These are phyloP conservation scores for Eupithecia vulgata DNA, from an alignment of 2,888 invertebrate genomes.

Conservation along the genomic window DNA sequence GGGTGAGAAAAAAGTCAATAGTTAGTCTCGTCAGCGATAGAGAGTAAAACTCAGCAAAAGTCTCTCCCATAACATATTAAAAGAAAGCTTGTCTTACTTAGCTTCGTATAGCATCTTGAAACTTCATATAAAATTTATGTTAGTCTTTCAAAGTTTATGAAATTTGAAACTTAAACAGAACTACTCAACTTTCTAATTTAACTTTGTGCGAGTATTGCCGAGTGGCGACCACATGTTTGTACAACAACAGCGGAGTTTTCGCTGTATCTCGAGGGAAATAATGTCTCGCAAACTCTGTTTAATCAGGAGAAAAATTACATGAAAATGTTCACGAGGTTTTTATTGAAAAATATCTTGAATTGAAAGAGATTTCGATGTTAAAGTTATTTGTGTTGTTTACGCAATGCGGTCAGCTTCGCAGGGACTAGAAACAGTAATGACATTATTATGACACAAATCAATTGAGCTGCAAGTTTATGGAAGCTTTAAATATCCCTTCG, in stretches of 20 bases:
- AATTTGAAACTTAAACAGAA: conserved; percentile 41
- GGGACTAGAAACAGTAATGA: background rate
- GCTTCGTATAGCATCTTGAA: conserved; percentile 4
- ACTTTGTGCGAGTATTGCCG: conserved; percentile 44
- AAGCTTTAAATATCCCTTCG: background rate
- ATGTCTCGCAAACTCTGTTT: conserved; percentile 41
- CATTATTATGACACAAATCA: no score
- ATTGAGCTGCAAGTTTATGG: background rate
- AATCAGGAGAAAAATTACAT: conserved; percentile 36
- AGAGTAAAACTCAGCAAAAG: background rate
- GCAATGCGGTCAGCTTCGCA: background rate
- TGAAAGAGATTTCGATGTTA: background rate
- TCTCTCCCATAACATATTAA: background rate
- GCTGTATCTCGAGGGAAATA: conserved; percentile 46
- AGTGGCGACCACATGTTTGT: conserved; percentile 46
- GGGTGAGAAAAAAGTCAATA: background rate
- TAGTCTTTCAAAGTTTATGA: conserved; percentile 24
- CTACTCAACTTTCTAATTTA: conserved; percentile 48
- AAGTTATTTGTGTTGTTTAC: background rate
- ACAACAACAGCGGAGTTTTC: conserved; percentile 39
- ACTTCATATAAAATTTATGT: conserved; percentile 16
- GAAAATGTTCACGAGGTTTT: conserved; percentile 6
- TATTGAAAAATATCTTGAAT: conserved; percentile 12
- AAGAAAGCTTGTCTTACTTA: conserved; percentile 5
- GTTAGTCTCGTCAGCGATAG: background rate